Conservation (phyloP, 92 coral and sea anemone genomes). For the Parazoanthus atlanticus region DNA sequence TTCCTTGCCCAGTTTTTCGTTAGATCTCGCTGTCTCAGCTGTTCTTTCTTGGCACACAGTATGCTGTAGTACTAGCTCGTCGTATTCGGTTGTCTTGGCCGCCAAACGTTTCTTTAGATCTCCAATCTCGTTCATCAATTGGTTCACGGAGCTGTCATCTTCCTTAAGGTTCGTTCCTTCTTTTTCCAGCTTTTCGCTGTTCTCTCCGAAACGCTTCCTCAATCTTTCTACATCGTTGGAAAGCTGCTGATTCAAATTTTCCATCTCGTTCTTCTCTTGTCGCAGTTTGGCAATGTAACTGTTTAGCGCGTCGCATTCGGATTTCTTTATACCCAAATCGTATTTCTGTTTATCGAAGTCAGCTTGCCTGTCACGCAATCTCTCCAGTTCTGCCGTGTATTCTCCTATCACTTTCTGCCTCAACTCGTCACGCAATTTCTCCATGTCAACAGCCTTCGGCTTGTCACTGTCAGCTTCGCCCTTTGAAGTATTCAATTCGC, state of each 20-base stretch:
- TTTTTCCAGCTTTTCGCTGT: background rate
- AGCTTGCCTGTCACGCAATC: constrained; percentile 17
- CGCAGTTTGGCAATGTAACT: constrained; percentile 24
- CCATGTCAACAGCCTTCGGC: background rate
- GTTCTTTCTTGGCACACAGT: background rate
- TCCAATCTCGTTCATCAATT: background rate
- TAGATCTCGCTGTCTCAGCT: background rate
- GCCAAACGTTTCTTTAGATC: constrained; percentile 7
- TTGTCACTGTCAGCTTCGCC: background rate
- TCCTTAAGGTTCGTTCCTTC: background rate
- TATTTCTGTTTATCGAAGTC: constrained; percentile 25
- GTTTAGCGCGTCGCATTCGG: constrained; percentile 30
- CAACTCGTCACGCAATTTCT: background rate
- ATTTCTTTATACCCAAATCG: constrained; percentile 18
- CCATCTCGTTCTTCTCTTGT: constrained; percentile 16
- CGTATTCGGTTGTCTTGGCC: constrained; percentile 1
- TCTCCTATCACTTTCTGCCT: constrained; percentile 20
- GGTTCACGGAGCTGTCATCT: background rate
- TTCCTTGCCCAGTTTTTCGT: background rate
- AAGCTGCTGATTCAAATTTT: background rate
- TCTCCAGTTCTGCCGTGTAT: constrained; percentile 1
- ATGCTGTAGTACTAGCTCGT: background rate
- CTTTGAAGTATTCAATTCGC: background rate
- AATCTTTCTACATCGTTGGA: background rate
- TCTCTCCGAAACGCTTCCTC: constrained; percentile 1